Evolutionary conservation across 2,797 vertebrate species (phyloP), one percentile per base, ranked within the genome.

Genomic region (Hypotaenidia philippensis): DNA sequence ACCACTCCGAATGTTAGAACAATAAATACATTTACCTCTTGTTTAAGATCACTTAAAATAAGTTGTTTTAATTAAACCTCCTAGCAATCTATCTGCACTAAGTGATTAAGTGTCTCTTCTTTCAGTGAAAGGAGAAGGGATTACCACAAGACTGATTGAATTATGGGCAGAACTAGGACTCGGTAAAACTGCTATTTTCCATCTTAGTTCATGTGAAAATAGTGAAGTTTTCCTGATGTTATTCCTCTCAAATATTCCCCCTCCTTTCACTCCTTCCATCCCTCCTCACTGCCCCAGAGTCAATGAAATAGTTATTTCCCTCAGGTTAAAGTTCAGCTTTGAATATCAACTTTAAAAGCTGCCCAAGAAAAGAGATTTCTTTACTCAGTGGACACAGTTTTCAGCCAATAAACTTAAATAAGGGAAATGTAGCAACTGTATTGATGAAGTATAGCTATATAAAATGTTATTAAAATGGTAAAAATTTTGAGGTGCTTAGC

Each of bases 11-110:
- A 95, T 60, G 84, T 81, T 91, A 94, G 89, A 94, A 95, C 80
- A 95, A 96, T 95, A 97, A 96, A 95, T 94, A 93, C 96, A 94
- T 95, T 97, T 96, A 81, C 80, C 44, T 95, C 83, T 97, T 94
- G 84, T 92, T 94, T 90, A 86, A 93, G 68, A 97, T 93, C 83
- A 72, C 89, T 97, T 96, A 94, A 93, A 96, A 86, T 94, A 89
- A 89, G 90, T 95, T 96, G 72, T 83, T 95, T 95, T 95, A 94
- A 96, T 96, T 95, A 94, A 95, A 95, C 64, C 49, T 95, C 85
- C 87, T 31, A 59, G 81, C 81, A 89, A 85, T 94, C 91, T 94
- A 89, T 95, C 95, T 95, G 80, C 90, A 74, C 85, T 76, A 91
- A 90, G 89, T 93, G 94, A 97, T 96, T 96, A 96, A 96, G 78